These are phyloP conservation scores for Heliconius ismenius DNA, from an alignment of 2,888 invertebrate species.

Conservation along the genomic window DNA sequence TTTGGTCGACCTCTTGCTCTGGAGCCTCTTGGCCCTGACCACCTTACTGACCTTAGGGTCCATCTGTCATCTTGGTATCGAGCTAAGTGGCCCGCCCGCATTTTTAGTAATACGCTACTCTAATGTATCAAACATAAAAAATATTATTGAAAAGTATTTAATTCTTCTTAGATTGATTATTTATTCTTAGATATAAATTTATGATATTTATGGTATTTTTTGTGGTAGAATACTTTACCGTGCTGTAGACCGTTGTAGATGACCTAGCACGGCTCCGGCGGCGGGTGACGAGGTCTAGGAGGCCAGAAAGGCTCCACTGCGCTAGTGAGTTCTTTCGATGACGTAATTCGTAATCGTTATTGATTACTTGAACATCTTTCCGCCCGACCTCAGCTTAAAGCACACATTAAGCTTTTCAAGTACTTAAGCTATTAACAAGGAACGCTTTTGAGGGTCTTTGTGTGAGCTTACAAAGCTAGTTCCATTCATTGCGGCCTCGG, in stretches of 20 bases:
- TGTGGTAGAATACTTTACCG: background rate
- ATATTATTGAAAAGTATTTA: too few relatives aligned
- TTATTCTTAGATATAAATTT: too few relatives aligned
- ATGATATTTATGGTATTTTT: background rate
- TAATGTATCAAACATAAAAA: background rate
- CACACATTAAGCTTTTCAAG: conserved; percentile 10
- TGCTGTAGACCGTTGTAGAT: background rate
- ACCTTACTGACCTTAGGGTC: too few relatives aligned
- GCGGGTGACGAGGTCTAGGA: background rate
- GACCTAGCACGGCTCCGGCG: background rate
- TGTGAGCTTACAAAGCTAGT: conserved; percentile 22
- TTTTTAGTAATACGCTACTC: too few relatives aligned
- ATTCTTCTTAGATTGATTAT: too few relatives aligned
- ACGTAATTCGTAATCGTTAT: conserved; percentile 8
- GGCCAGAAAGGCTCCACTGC: background rate
- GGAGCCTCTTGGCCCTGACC: too few relatives aligned
- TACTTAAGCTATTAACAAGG: conserved; percentile 28
- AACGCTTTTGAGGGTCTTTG: conserved; percentile 24
- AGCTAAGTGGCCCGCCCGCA: too few relatives aligned
- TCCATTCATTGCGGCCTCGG: conserved; percentile 21
- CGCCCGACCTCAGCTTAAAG: background rate
- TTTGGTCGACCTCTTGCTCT: too few relatives aligned
- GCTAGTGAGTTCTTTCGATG: conserved; percentile 1
- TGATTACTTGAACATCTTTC: background rate
- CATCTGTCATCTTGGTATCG: too few relatives aligned